A percentile compares a stretch with the other conserved stretches of the same genome.
phyloP scores from a whole-genome alignment of 2,797 vertebrate species.

The Okamejei kenojei region DNA sequence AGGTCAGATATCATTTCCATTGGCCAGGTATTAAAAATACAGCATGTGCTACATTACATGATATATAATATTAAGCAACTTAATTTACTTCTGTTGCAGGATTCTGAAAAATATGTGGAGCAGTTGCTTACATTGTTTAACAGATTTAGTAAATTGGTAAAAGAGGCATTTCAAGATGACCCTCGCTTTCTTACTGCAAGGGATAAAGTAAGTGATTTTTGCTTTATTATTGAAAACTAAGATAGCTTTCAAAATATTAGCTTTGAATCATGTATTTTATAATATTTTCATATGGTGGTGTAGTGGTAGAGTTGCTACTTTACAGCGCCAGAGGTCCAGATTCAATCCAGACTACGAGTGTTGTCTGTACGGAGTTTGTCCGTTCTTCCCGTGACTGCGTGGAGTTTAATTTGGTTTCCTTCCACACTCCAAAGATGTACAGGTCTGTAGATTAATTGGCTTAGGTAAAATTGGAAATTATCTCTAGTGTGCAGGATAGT shows the following conservation, averaged over 20 bases:
- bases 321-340: too few species aligned
- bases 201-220: slow-evolving; percentile 77
- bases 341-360: too few species aligned
- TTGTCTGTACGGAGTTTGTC: too few species aligned
- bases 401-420: too few species aligned
- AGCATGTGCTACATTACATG: slow-evolving; percentile 33
- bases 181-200: slow-evolving; percentile 93
- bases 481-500: too few species aligned
- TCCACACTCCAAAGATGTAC: too few species aligned
- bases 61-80: slow-evolving; percentile 39
- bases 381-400: too few species aligned
- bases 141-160: slow-evolving; percentile 96
- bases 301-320: too few species aligned
- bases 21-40: background rate
- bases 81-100: slow-evolving; percentile 60
- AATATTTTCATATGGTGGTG: background rate
- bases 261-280: background rate
- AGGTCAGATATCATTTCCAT: background rate
- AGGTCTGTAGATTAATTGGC: too few species aligned
- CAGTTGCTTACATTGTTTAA: slow-evolving; percentile 95
- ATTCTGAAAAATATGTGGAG: slow-evolving; percentile 98
- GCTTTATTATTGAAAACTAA: slow-evolving; percentile 46
- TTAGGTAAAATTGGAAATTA: too few species aligned
- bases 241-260: background rate
- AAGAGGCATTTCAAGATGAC: slow-evolving; percentile 97